phyloP scores from a whole-genome alignment of 2,797 vertebrate species.

The Lithobates pipiens region DNA sequence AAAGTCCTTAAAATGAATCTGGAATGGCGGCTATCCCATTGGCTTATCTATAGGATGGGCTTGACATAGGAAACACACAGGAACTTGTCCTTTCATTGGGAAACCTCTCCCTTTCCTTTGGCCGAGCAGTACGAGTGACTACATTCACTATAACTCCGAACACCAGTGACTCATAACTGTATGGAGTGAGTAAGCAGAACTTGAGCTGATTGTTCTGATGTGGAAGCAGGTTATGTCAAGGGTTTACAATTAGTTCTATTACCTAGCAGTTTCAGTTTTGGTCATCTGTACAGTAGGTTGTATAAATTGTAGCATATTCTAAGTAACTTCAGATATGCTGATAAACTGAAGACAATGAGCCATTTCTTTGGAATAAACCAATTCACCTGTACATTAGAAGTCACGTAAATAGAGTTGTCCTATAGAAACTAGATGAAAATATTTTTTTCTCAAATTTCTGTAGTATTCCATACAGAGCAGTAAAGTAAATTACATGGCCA shows the following conservation, averaged over 20 bases:
- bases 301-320: not conserved
- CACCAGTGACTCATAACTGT: constrained; percentile 72
- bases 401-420: not conserved
- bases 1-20: not conserved
- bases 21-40: constrained; percentile 42
- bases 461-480: not conserved
- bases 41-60: constrained; percentile 65
- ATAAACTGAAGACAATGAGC: not conserved
- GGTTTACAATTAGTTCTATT: not conserved
- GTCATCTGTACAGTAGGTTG: not conserved
- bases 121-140: constrained; percentile 74
- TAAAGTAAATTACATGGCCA: not conserved
- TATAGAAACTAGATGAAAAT: not conserved
- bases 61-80: constrained; percentile 75
- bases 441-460: not conserved
- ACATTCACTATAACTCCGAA: constrained; percentile 75
- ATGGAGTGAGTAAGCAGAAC: not conserved
- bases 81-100: constrained; percentile 78
- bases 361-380: not conserved
- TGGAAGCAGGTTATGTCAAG: not conserved
- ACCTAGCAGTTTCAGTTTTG: not conserved
- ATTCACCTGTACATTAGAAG: not conserved
- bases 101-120: constrained; percentile 77
- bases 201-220: not conserved
- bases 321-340: not conserved